A percentile compares a stretch with the other conserved stretches of the same genome.
These are phyloP conservation scores for Etheostoma perlongum DNA, from an alignment of 2,797 vertebrate species.

Conservation along the genomic window DNA sequence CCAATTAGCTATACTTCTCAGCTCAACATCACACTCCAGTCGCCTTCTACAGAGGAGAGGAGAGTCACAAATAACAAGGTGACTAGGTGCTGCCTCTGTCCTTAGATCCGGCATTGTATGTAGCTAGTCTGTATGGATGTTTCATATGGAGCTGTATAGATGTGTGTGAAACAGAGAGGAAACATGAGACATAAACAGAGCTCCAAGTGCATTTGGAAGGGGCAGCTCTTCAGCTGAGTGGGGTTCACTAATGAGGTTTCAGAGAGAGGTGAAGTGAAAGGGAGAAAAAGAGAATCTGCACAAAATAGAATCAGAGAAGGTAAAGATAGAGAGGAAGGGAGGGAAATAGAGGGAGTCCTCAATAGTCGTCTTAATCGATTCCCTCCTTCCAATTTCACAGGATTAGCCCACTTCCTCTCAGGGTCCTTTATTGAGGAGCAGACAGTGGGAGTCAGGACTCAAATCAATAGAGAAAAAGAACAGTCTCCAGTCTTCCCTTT, in stretches of 20 bases:
- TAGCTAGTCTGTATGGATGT: conserved; percentile 23
- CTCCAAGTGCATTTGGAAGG: conserved; percentile 41
- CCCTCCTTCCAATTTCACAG: conserved; percentile 79
- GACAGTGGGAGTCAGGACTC: conserved; percentile 78
- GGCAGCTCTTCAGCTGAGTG: conserved; percentile 57
- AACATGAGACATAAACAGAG: conserved; percentile 34
- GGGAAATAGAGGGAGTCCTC: conserved; percentile 70
- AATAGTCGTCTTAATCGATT: conserved; percentile 83
- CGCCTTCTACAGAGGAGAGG: conserved; percentile 30
- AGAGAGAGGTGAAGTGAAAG: conserved; percentile 48
- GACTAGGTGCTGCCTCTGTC: conserved; percentile 27
- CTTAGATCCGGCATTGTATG: conserved; percentile 32
- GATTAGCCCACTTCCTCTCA: conserved; percentile 85
- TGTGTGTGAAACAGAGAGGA: conserved; percentile 27
- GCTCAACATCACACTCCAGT: conserved; percentile 37
- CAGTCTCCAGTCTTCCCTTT: conserved; percentile 74
- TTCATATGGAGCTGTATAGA: conserved; percentile 26
- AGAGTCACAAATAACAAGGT: conserved; percentile 43
- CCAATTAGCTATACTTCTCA: conserved; percentile 67
- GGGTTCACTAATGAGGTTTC: conserved; percentile 75
- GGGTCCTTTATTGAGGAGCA: conserved; percentile 76
- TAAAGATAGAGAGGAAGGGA: conserved; percentile 62
- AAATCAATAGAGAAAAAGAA: conserved; percentile 85
- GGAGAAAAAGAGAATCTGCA: conserved; percentile 42
- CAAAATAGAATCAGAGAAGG: conserved; percentile 72